Percentiles rank a stretch among this genome's conserved stretches.
Conservation (phyloP, 2,888 invertebrate species). For the Xestia rhomboidea region DNA sequence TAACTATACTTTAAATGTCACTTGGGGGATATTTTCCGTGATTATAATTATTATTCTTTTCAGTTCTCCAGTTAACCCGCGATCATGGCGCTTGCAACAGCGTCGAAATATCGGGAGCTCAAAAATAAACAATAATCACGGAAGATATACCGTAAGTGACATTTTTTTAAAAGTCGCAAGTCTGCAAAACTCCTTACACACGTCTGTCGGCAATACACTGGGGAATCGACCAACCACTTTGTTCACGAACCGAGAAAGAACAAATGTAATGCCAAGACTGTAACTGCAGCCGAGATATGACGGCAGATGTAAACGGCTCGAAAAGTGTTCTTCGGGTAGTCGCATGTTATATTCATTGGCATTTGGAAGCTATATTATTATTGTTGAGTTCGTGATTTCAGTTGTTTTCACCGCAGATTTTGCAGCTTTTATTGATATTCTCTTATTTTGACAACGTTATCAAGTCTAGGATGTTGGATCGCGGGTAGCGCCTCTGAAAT, state of each 20-base stretch:
- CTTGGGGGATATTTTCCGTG: too few species aligned
- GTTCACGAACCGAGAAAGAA: conserved; percentile 51
- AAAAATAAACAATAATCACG: too few species aligned
- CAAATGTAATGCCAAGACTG: conserved; percentile 49
- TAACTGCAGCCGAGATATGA: conserved; percentile 62
- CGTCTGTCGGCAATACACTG: conserved; percentile 42
- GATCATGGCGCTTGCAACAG: too few species aligned
- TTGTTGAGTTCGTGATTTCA: conserved; percentile 19
- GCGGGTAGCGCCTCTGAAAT: background rate
- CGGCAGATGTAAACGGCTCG: conserved; percentile 47
- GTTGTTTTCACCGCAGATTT: background rate
- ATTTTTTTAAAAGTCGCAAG: conserved; percentile 15
- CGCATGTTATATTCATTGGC: conserved; percentile 54
- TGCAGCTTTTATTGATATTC: background rate
- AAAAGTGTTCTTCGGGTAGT: conserved; percentile 31
- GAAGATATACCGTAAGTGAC: too few species aligned
- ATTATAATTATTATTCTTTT: too few species aligned
- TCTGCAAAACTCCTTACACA: conserved; percentile 13
- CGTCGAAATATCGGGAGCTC: too few species aligned
- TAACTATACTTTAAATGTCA: too few species aligned
- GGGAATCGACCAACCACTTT: conserved; percentile 54
- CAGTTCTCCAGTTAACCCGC: too few species aligned
- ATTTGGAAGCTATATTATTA: conserved; percentile 28
- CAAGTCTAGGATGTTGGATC: background rate
- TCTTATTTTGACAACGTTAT: background rate